Base-by-base conservation (phyloP, 1,140 invertebrate genomes). In the Capitella teleta region DNA sequence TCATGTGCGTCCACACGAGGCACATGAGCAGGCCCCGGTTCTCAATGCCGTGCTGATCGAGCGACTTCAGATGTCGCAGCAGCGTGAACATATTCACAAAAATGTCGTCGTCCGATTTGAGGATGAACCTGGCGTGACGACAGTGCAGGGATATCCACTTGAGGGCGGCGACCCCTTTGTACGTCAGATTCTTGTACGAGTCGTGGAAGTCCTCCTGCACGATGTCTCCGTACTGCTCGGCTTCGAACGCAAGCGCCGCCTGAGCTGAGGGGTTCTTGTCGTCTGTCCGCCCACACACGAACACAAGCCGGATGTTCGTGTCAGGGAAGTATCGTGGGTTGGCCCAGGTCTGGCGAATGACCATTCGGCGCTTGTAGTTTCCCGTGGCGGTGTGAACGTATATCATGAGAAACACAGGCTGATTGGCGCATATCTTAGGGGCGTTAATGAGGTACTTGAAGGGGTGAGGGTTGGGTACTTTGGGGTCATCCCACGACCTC, bases 151-250 rank as follows among this genome's bases (percentile, higher is more conserved):
- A 75, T 37, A 81, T 78, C 82, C 85, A 91, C 64, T 86, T 86
- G n/a, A 90, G 76, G 1, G 78, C 81, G 78, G 85, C 84, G 4
- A 85, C 80, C 67, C 87, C 85, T 68, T 91, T 91, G 61, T 87
- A 87, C 1, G 86, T 88, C 68, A 91, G 78, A 70, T 90, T 91
- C 52, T 81, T 77, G 62, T 90, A 91, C 28, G 76, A 76, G 72
- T 90, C 87, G 5, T 76, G 48, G 65, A 88, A 89, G 57, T 78
- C 80, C 28, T 85, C 86, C 72, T 87, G 83, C 23, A 89, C 77
- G 47, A 90, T 75, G 63, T 91, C 87, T 16, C 74, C 68, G 60
- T 81, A 77, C 1, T 57, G 57, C 3, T 62, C 60, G 57, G 78
- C 77, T 65, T 91, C 87, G 36, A 74, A 59, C 10, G 75, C 59